These are phyloP conservation scores for Garra rufa DNA, from an alignment of 2,113 vertebrate species.

Conservation along the genomic window DNA sequence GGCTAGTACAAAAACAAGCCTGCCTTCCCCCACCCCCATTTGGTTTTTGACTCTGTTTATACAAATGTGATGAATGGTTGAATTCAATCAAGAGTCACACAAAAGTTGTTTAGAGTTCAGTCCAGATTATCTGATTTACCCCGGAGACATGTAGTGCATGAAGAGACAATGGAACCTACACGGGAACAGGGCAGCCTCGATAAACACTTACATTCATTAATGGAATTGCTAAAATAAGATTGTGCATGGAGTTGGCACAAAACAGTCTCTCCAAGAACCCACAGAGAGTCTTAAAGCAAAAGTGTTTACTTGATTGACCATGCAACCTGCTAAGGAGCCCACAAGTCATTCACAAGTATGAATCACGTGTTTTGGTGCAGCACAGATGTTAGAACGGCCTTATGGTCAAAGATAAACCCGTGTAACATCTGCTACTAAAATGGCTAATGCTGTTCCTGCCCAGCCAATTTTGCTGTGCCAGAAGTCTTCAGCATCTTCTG, in stretches of 20 bases:
- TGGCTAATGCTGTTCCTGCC: neutral
- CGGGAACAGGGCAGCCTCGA: conserved; percentile 11
- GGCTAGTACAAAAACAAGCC: conserved; percentile 9
- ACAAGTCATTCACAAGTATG: conserved; percentile 17
- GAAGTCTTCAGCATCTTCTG: conserved; percentile 33
- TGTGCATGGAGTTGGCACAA: conserved; percentile 5
- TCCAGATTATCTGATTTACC: conserved; percentile 45
- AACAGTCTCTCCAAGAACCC: neutral
- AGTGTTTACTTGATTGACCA: neutral
- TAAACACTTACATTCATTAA: conserved; percentile 31
- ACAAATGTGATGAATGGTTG: conserved; percentile 40
- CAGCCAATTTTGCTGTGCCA: conserved; percentile 36
- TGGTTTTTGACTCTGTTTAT: conserved; percentile 38
- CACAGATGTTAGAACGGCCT: neutral
- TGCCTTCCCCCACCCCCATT: neutral
- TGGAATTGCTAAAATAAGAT: conserved; percentile 30
- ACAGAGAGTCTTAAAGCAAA: neutral
- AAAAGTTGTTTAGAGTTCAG: conserved; percentile 49
- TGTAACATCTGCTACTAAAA: conserved; percentile 26
- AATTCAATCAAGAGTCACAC: conserved; percentile 46
- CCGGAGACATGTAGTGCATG: conserved; percentile 52
- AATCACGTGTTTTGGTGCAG: neutral
- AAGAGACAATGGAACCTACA: conserved; percentile 50
- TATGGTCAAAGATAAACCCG: neutral
- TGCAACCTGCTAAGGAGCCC: neutral